Base-by-base conservation (phyloP, 2,888 invertebrate genomes). In the Melolontha melolontha region DNA sequence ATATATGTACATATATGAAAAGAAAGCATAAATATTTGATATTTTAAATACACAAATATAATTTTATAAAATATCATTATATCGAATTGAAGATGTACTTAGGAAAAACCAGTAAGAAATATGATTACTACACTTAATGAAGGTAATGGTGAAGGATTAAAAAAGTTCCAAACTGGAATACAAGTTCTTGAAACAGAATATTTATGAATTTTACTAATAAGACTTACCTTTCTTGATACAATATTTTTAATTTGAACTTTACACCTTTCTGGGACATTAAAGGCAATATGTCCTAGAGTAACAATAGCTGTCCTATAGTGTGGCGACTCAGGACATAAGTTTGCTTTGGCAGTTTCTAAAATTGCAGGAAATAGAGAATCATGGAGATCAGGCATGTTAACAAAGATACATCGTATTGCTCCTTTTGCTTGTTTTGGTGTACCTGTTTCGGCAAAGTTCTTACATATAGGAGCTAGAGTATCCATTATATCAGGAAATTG, bases 381-480 rank as follows among this genome's bases (percentile, higher is more conserved):
- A 79, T 90, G 90, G 77, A 90, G 84, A 51, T 87, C 87, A 2
- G 87, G 86, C 85, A 93, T 91, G 83, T 96, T 95, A 52, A 94
- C 92, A 82, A 89, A 94, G 64, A 98, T 89, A 83, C 97, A 98
- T 74, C 95, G 90, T 70, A 98, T 92, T 2, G 98, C 97, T 78
- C 97, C 96, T 84, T 98, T 98, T 5, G 97, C 96, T 84, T 98
- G 97, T 82, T 97, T 97, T 0, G 95, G 92, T 2, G 95, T 94
- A 10, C 98, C 98, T 49, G 90, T 90, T 77, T 94, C 91, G 0
- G 96, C 94, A 80, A 96, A 92, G 64, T 92, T 92, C 80, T 94
- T 94, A 82, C 97, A 94, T 57, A 95, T 88, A 1, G 95, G 94
- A 39, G 94, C 90, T 80, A 98, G 83, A 71, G 90, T 89, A 55